Evolutionary conservation across 2,888 invertebrate species (phyloP), one percentile per base, ranked within the genome.

Genomic region (Brenthis hecate): DNA sequence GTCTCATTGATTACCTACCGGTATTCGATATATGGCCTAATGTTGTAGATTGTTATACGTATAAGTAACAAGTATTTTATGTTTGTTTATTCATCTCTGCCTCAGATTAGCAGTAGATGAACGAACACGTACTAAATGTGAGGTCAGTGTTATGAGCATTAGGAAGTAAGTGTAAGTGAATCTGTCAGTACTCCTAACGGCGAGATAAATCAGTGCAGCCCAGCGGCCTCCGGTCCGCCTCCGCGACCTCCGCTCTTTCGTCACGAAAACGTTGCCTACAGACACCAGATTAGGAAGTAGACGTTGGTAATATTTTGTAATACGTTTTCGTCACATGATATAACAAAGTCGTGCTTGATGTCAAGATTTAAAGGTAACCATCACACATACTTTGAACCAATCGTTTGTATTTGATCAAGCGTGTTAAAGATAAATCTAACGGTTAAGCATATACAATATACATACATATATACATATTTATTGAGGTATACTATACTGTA

Each of bases 271-370:
- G 51, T 73, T 74, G 73, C 77, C 77, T 76, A 77, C 77, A 53
- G 23, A 65, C 70, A 23, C 75, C 76, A 56, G 65, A 73, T 78
- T 77, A 77, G 76, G 78, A 77, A 77, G 72, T 74, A 62, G 63
- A 68, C 70, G 71, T 74, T 66, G 63, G 56, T 72, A 61, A 63
- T 68, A 74, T 76, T 75, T 78, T 74, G 73, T 74, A 70, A 74
- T 67, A 70, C 28, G 14, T 51, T 74, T 73, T 72, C 71, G 61
- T 66, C 68, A 73, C 54, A 60, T 63, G 28, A 36, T 53, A 23
- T 60, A 57, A 57, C 62, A 69, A 64, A 62, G 43, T 56, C 56
- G 36, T 28, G 43, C 55, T 51, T 51, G 56, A 53, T 53, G 16
- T 60, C 2, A 43, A 48, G 16, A 47, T 28, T 47, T 19, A 55